Base-by-base conservation (phyloP, 1,140 invertebrate genomes). In the Nymphalis io region DNA sequence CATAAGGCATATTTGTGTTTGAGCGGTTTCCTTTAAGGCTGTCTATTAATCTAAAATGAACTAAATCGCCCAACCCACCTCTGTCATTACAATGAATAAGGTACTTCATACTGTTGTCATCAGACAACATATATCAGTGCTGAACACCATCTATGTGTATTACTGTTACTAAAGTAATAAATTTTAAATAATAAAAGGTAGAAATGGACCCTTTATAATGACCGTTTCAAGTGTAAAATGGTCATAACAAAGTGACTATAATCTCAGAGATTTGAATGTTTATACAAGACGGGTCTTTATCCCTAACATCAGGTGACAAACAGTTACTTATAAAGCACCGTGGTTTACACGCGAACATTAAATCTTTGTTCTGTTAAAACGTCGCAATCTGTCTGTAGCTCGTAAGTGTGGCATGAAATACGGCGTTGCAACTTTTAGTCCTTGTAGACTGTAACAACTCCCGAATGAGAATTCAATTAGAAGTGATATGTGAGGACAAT, bases 1-100 rank as follows among this genome's bases (percentile, higher is more conserved):
- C 68, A 62, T 72, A 80, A 72, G 62, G 70, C 75, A 73, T 79
- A 80, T 80, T 79, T 78, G 76, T 78, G 74, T 83, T 81, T 78
- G 81, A 84, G 74, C 75, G 69, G 74, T 74, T 82, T 80, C 79
- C 77, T 76, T 82, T 81, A 88, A 87, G 84, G 84, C 72, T 79
- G 75, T 21, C 46, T 48, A 62, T 82, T 75, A n/a, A n/a, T n/a
- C n/a, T n/a, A n/a, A n/a, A n/a, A n/a, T 73, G 57, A 78, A 80
- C 77, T 80, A 79, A 76, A 81, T 78, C 78, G 71, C 48, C 59
- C 23, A 72, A 78, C 73, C 74, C 72, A 71, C 68, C 74, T 68
- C 4, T 44, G n/a, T 44, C 13, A 13, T 44, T 44, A 44, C 12
- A 44, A 13, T 44, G 12, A 15, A 15, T 44, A 11, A 44, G 23